Base-by-base conservation (phyloP, 2,113 vertebrate species). In the Formicarius rufipectus region DNA sequence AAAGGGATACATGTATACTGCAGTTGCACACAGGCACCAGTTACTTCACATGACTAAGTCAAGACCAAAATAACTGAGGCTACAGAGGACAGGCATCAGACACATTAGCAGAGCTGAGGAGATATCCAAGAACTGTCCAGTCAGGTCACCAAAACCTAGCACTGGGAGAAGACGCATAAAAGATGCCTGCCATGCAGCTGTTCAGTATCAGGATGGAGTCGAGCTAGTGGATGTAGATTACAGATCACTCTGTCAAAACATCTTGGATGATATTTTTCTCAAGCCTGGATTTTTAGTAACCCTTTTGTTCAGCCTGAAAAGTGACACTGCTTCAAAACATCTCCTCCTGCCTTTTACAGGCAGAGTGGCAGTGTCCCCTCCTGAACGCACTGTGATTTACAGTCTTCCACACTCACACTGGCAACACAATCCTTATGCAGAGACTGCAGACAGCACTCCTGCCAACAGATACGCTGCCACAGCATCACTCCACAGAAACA, bases 361-460 rank as follows among this genome's bases (percentile, higher is more conserved):
- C 84, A 94, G 94, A 90, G 87, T 89, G 92, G 73, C 53, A 89
- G 93, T 91, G 91, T 95, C 89, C 87, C 62, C 89, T 89, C 89
- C 87, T 53, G 87, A 94, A 95, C 66, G 82, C 73, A 56, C 28
- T 4, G 44, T 84, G 89, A 95, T 95, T 96, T 96, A 96, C 93
- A 92, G 89, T 84, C 84, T 68, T 92, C 84, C 81, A 75, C 45
- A 27, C 77, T 93, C 80, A 47, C 33, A 75, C 39, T 20, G 2
- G 95, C 5, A 19, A 69, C 75, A 73, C 72, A 86, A 73, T 31
- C 78, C 72, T 83, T 73, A 66, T 0, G 25, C 83, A 93, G 50
- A 84, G 63, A 71, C 88, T 92, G 92, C 85, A 96, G 94, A 71
- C 90, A 74, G 68, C 60, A 30, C 64, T 86, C 64, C 85, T 95